Evolutionary conservation across 2,797 vertebrate genomes (phyloP).

Genomic region (Malacoraja senta): DNA sequence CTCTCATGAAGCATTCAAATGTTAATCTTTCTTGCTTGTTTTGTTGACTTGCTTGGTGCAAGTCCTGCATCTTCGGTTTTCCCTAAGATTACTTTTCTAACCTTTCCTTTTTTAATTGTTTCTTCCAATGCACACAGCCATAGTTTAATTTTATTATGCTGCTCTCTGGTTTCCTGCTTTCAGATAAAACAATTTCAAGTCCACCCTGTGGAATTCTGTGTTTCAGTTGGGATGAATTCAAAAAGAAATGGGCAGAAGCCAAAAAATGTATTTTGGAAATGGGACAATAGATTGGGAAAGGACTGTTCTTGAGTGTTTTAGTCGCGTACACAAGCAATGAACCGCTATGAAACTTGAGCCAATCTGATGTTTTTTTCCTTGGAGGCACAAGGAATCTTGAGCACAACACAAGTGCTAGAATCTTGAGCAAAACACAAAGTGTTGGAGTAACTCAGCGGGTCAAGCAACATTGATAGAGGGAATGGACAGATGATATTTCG

Average conservation of each 20-base stretch:
- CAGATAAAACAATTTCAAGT: background rate
- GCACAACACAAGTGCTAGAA: no score
- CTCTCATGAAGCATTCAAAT: background rate
- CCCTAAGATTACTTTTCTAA: background rate
- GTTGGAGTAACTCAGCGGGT: no score
- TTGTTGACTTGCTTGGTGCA: background rate
- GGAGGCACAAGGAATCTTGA: no score
- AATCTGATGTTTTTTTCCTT: background rate
- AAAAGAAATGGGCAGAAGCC: background rate
- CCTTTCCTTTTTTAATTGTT: background rate
- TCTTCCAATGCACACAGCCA: background rate
- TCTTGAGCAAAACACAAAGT: no score
- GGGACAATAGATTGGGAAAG: background rate
- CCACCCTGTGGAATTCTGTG: background rate
- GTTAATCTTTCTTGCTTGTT: background rate
- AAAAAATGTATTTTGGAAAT: background rate
- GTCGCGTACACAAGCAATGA: background rate
- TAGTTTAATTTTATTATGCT: background rate
- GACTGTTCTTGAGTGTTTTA: background rate
- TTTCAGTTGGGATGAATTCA: background rate
- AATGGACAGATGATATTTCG: no score
- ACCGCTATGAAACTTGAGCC: background rate
- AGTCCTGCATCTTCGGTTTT: background rate
- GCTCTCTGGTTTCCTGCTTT: background rate
- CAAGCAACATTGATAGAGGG: no score